phyloP scores from a whole-genome alignment of 2,888 invertebrate genomes.

The Cerceris ruficornis region DNA sequence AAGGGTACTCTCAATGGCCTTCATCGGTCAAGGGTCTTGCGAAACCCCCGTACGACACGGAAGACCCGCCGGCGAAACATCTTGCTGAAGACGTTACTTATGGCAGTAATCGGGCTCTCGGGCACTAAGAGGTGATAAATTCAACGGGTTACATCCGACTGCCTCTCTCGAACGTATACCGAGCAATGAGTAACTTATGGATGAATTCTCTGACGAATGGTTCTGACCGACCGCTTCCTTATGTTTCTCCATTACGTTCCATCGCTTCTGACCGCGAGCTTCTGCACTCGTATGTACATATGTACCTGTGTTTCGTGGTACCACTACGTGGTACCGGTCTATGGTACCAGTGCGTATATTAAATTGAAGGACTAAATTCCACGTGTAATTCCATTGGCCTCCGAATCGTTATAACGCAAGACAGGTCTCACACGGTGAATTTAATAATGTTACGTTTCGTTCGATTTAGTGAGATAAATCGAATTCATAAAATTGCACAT shows the following conservation, averaged over 20 bases:
- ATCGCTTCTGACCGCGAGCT: conserved; percentile 6
- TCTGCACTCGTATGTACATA: neutral
- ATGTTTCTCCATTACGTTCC: conserved; percentile 41
- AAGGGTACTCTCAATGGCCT: conserved; percentile 52
- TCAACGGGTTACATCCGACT: conserved; percentile 71
- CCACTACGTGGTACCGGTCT: too few relatives aligned
- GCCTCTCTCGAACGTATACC: conserved; percentile 58
- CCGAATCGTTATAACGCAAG: too few relatives aligned
- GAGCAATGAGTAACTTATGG: conserved; percentile 68
- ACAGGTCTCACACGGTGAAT: too few relatives aligned
- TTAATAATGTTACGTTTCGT: neutral
- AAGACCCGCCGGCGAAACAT: conserved; percentile 65
- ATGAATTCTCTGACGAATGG: conserved; percentile 67
- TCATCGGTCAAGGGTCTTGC: conserved; percentile 37
- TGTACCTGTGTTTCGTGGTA: neutral
- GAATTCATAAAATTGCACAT: neutral
- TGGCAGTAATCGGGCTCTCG: conserved; percentile 67
- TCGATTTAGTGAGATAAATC: neutral
- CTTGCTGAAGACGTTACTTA: conserved; percentile 75
- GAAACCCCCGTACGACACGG: conserved; percentile 51
- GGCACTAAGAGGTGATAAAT: conserved; percentile 73
- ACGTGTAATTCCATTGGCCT: too few relatives aligned
- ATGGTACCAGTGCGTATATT: too few relatives aligned
- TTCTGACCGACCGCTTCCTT: conserved; percentile 54
- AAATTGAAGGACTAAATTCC: too few relatives aligned